Percentiles rank a stretch among this genome's conserved stretches.
Evolutionary conservation across 1,140 invertebrate genomes (phyloP).

Genomic region (Dryas iulia): DNA sequence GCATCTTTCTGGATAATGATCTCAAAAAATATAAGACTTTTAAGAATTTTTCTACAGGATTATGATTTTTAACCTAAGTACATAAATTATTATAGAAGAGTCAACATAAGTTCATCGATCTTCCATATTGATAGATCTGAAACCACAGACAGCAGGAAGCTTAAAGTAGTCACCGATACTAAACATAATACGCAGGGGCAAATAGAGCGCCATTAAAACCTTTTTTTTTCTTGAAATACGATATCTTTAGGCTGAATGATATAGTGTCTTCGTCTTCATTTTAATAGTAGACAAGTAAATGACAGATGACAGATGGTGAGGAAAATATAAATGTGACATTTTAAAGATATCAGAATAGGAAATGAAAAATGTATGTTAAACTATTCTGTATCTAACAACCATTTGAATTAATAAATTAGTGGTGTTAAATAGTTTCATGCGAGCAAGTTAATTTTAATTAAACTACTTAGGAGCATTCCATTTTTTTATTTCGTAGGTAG

Average conservation of each 20-base stretch:
- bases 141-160: constrained; percentile 30
- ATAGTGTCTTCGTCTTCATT: constrained; percentile 13
- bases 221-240: constrained; percentile 32
- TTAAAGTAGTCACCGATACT: constrained; percentile 35
- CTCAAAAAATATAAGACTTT: not conserved
- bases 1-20: not conserved
- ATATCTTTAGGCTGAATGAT: constrained; percentile 23
- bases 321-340: not conserved
- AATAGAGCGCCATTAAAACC: constrained; percentile 30
- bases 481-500: not conserved
- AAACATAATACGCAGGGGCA: constrained; percentile 23
- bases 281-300: constrained; percentile 3
- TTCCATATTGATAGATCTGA: constrained; percentile 10
- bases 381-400: not conserved
- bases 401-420: not conserved
- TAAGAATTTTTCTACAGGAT: not conserved
- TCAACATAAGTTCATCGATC: not conserved
- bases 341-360: not conserved
- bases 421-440: no score
- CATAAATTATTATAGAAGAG: not conserved
- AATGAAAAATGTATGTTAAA: not conserved
- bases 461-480: not conserved
- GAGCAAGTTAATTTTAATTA: no score
- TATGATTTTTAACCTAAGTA: not conserved
- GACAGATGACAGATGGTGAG: not conserved